Base-by-base conservation (phyloP, 2,888 invertebrate species). In the Watsonalla binaria region DNA sequence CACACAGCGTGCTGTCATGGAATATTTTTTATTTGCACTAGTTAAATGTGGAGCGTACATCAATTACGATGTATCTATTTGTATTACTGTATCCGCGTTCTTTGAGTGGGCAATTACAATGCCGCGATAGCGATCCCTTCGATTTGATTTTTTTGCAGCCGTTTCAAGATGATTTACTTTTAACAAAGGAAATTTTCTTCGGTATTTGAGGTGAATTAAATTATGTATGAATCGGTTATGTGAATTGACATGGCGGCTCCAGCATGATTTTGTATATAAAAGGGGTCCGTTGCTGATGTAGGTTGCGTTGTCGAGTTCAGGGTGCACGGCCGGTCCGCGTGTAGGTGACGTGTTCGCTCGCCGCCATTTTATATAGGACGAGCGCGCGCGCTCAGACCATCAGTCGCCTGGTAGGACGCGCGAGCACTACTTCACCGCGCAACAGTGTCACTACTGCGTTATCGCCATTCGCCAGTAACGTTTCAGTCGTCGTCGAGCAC, bases 371-470 rank as follows among this genome's bases (percentile, higher is more conserved):
- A 90, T 80, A 90, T 88, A 84, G 86, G 86, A 74, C 86, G 86
- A 70, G 78, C 84, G 84, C 84, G 76, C 80, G 84, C 82, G 84
- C 82, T 83, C 89, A 93, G 93, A 93, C 93, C 90, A 87, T 86
- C 92, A 93, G 93, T 92, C 93, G 93, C 93, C 89, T 79, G 79
- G 70, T 70, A 76, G 82, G 76, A 84, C 82, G 78, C 82, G 76
- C 73, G 66, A 72, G 72, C 72, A 77, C 70, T 70, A 74, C 77
- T 74, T 62, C 61, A 57, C 58, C 62, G 61, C 65, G 58, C 58
- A 56, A 63, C 58, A 55, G 51, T 54, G 48, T 55, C 54, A 51
- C 53, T 51, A 53, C 67, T 57, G 63, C 60, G 56, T 60, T 57
- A 56, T 63, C 65, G 62, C 69, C 61, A 55, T 46, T 69, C 73